Percentiles rank a stretch among this genome's conserved stretches.
Conservation (phyloP, 2,888 invertebrate species). For the Diaperis boleti region DNA sequence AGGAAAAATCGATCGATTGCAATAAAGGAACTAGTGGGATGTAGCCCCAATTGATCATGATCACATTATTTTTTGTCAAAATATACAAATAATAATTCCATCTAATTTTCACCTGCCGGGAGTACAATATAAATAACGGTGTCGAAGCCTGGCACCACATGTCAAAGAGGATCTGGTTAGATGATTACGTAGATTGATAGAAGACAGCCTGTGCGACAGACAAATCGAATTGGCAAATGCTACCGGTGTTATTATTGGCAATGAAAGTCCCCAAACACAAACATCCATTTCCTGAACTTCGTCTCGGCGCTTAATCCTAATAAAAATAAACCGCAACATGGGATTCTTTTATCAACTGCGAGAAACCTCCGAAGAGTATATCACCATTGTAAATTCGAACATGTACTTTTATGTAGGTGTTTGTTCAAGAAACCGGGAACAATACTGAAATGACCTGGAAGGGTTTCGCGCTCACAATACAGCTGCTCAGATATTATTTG, state of each 20-base stretch:
- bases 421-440: conserved; percentile 37
- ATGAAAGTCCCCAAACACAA: conserved; percentile 31
- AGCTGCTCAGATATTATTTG: conserved; percentile 36
- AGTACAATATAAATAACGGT: too few species aligned
- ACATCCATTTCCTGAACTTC: conserved; percentile 31
- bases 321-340: conserved; percentile 35
- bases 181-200: conserved; percentile 3
- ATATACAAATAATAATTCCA: too few species aligned
- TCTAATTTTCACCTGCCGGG: too few species aligned
- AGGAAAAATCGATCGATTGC: conserved; percentile 6
- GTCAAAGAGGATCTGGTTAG: neutral
- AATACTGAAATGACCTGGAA: conserved; percentile 40
- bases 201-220: neutral
- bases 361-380: conserved; percentile 32
- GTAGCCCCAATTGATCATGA: too few species aligned
- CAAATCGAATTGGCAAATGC: conserved; percentile 8
- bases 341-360: conserved; percentile 39
- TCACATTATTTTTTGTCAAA: too few species aligned
- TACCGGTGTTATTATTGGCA: conserved; percentile 20
- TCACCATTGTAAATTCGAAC: conserved; percentile 37
- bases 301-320: conserved; percentile 36
- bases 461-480: conserved; percentile 40
- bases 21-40: too few species aligned
- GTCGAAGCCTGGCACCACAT: too few species aligned
- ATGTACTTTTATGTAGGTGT: conserved; percentile 37